Evolutionary conservation across 2,113 vertebrate genomes (phyloP).

Genomic region (Cyprinodon variegatus): DNA sequence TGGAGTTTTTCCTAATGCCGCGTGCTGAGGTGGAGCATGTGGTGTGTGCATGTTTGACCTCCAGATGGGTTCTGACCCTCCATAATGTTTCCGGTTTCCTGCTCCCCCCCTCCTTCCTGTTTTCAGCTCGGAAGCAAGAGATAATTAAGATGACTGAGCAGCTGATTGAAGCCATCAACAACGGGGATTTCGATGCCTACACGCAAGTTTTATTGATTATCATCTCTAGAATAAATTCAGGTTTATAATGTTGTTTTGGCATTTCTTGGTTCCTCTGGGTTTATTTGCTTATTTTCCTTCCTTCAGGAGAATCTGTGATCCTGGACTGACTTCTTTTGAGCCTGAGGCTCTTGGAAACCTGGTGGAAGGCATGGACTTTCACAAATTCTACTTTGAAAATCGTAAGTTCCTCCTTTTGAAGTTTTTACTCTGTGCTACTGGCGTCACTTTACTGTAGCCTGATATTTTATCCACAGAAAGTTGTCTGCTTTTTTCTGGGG

Average conservation of each 20-base stretch:
- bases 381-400: slow-evolving; percentile 99
- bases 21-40: slow-evolving; percentile 2
- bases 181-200: slow-evolving; percentile 98
- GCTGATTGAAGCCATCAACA: slow-evolving; percentile 99
- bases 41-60: slow-evolving; percentile 9
- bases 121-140: slow-evolving; percentile 95
- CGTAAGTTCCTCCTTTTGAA: slow-evolving; percentile 78
- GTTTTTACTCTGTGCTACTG: background rate
- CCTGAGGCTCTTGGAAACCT: slow-evolving; percentile 98
- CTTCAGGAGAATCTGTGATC: slow-evolving; percentile 97
- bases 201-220: slow-evolving; percentile 84
- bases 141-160: slow-evolving; percentile 99
- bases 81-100: slow-evolving; percentile 15
- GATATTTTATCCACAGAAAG: too few species aligned
- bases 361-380: slow-evolving; percentile 99
- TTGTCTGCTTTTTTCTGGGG: too few species aligned
- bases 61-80: background rate
- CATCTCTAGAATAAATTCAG: background rate
- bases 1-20: slow-evolving; percentile 23
- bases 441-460: too few species aligned
- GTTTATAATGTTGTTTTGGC: background rate
- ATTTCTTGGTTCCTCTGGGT: background rate
- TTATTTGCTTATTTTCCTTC: slow-evolving; percentile 6
- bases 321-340: slow-evolving; percentile 98
- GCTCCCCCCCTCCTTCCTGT: background rate